A percentile compares a stretch with the other conserved stretches of the same genome.
Evolutionary conservation across 2,113 vertebrate genomes (phyloP).

Genomic region (Girardinichthys multiradiatus): DNA sequence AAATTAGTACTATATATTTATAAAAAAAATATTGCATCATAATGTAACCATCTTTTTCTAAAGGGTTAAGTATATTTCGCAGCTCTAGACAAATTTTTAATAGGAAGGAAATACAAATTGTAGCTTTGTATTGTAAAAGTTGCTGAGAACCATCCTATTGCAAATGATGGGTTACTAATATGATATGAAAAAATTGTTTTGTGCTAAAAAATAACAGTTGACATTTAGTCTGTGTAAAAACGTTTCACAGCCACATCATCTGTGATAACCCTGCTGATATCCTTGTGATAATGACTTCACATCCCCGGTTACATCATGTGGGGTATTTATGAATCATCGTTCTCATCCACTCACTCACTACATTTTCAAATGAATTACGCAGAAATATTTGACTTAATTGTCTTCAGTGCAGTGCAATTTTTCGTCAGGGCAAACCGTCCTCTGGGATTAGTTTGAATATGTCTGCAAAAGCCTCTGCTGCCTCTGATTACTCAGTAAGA

Average conservation of each 20-base stretch:
- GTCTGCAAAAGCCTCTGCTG: constrained; percentile 21
- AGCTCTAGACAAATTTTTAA: neutral
- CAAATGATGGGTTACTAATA: neutral
- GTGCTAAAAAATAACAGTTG: neutral
- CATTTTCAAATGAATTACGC: constrained; percentile 6
- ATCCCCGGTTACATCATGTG: constrained; percentile 1
- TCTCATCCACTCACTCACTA: neutral
- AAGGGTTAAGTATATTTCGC: no score
- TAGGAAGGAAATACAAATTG: neutral
- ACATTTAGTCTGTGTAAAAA: neutral
- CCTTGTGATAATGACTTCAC: neutral
- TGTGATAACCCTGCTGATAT: neutral
- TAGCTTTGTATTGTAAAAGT: neutral
- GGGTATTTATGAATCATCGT: constrained; percentile 7
- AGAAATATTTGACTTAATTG: constrained; percentile 3
- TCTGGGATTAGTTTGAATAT: constrained; percentile 21
- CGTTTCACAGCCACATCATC: constrained; percentile 4
- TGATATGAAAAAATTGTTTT: neutral
- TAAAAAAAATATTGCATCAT: no score
- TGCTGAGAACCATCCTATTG: no score
- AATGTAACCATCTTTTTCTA: no score
- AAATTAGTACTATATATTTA: no score
- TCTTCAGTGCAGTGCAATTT: neutral
- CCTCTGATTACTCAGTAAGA: constrained; percentile 44
- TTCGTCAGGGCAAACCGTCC: constrained; percentile 4